A percentile compares a stretch with the other conserved stretches of the same genome.
phyloP scores from a whole-genome alignment of 2,888 invertebrate genomes.

The Lepidonotus clava region DNA sequence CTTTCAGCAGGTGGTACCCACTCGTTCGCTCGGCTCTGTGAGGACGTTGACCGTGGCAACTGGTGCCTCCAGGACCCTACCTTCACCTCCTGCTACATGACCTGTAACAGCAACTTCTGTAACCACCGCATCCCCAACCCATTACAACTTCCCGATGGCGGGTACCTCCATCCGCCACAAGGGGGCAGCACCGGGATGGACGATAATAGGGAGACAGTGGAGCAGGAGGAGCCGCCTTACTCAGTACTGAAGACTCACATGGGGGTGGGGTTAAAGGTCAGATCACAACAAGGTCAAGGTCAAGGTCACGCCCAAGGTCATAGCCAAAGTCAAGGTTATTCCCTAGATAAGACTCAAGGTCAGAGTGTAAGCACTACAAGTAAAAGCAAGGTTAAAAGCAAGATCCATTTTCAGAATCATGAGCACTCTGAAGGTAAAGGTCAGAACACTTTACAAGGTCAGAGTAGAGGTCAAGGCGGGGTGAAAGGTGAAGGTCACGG shows the following conservation, averaged over 20 bases:
- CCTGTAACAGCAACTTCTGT: slow-evolving; percentile 55
- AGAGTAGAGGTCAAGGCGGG: background rate
- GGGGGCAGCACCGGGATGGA: background rate
- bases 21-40: slow-evolving; percentile 49
- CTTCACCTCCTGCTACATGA: slow-evolving; percentile 59
- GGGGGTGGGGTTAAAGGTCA: background rate
- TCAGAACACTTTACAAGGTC: too few species aligned
- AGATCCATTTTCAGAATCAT: too few species aligned
- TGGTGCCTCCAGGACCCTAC: slow-evolving; percentile 55
- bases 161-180: background rate
- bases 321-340: background rate
- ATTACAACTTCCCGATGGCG: background rate
- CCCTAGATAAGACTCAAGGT: too few species aligned
- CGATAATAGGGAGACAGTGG: background rate
- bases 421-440: too few species aligned
- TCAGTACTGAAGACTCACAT: background rate
- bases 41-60: slow-evolving; percentile 47
- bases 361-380: too few species aligned
- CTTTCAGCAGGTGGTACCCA: background rate
- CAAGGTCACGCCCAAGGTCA: background rate
- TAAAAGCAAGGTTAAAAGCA: too few species aligned
- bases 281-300: background rate
- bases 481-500: background rate
- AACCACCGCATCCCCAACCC: slow-evolving; percentile 47
- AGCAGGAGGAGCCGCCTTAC: slow-evolving; percentile 7